Evolutionary conservation across 2,113 vertebrate genomes (phyloP).

Genomic region (Ariopsis seemanni): DNA sequence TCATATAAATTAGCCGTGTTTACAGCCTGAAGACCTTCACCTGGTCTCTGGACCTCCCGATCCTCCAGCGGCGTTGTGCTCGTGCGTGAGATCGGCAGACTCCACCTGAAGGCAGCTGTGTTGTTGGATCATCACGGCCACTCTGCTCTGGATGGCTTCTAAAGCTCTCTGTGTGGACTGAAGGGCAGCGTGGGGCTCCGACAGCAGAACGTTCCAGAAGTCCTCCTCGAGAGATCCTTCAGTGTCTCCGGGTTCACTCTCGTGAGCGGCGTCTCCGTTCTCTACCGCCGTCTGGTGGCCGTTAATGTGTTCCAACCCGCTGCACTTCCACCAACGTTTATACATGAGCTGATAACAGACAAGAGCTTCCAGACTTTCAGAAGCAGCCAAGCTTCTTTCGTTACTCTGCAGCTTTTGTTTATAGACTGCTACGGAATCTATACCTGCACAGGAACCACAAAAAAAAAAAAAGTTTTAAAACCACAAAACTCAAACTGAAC

Average conservation of each 20-base stretch:
- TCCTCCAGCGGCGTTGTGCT: constrained; percentile 25
- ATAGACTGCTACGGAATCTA: constrained; percentile 58
- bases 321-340: constrained; percentile 81
- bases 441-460: constrained; percentile 52
- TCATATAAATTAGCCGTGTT: neutral
- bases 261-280: neutral
- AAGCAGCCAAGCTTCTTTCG: constrained; percentile 65
- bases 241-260: neutral
- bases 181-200: constrained; percentile 76
- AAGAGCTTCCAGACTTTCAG: constrained; percentile 80
- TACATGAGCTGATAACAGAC: constrained; percentile 81
- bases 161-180: constrained; percentile 77
- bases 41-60: neutral
- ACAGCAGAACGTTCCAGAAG: constrained; percentile 74
- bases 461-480: neutral
- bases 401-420: constrained; percentile 59
- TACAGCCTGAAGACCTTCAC: constrained; percentile 14
- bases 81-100: constrained; percentile 14
- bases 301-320: neutral
- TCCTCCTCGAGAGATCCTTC: constrained; percentile 41
- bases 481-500: neutral
- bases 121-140: constrained; percentile 79
- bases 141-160: constrained; percentile 75
- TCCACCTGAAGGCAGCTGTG: constrained; percentile 71
- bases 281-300: neutral